phyloP scores from a whole-genome alignment of 2,888 invertebrate genomes.

The Caenorhabditis sulstoni region DNA sequence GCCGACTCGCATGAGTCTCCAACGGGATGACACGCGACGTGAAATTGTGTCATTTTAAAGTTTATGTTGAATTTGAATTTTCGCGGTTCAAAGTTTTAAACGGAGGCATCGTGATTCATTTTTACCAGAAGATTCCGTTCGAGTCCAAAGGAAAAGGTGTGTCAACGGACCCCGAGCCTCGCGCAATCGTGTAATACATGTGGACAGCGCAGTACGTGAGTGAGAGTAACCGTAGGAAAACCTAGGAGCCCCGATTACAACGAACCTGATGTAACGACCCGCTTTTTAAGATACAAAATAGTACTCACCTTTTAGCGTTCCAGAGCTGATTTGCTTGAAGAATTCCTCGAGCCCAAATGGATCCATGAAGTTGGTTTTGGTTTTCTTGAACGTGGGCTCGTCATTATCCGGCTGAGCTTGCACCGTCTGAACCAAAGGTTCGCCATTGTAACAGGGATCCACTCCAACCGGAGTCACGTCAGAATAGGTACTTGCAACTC shows the following conservation, averaged over 20 bases:
- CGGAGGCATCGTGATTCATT: too few species aligned
- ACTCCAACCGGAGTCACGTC: constrained; percentile 32
- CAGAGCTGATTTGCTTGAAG: constrained; percentile 59
- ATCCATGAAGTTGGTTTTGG: constrained; percentile 58
- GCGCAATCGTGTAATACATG: too few species aligned
- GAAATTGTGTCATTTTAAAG: too few species aligned
- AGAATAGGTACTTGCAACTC: constrained; percentile 38
- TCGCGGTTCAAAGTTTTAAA: too few species aligned
- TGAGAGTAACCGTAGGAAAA: constrained; percentile 34
- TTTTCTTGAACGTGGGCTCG: constrained; percentile 53
- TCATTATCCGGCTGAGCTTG: constrained; percentile 40
- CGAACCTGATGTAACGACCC: too few species aligned
- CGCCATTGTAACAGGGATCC: constrained; percentile 36
- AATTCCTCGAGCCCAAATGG: constrained; percentile 70
- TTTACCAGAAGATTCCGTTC: too few species aligned
- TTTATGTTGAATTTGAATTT: too few species aligned
- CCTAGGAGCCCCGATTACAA: constrained; percentile 35
- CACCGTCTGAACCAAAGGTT: constrained; percentile 58
- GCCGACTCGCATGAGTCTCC: too few species aligned
- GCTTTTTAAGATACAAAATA: neutral
- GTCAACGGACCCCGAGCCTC: too few species aligned
- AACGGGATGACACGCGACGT: too few species aligned
- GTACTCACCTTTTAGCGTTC: constrained; percentile 54
- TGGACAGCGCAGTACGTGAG: constrained; percentile 22
- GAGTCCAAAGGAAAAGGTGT: too few species aligned